Conservation (phyloP, 1,140 invertebrate species). For the Dreissena polymorpha region DNA sequence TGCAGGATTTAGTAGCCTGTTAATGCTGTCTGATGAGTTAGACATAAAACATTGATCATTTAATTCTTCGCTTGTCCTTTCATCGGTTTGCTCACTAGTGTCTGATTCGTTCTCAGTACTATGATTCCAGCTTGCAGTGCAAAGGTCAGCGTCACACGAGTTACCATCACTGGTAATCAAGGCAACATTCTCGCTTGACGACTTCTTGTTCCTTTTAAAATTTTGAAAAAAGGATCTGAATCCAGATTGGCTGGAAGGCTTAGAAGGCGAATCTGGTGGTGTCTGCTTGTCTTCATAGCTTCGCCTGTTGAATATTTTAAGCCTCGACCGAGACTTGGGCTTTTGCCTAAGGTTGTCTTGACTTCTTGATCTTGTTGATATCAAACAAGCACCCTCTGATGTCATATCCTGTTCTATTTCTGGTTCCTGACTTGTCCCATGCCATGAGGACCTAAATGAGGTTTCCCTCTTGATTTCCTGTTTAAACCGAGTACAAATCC, state of each 20-base stretch:
- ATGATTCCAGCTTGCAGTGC: neutral
- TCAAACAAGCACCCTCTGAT: conserved; percentile 16
- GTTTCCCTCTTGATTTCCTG: neutral
- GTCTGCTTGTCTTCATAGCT: conserved; percentile 31
- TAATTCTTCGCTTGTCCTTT: conserved; percentile 33
- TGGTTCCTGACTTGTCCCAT: conserved; percentile 10
- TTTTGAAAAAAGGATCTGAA: conserved; percentile 52
- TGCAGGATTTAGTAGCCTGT: neutral
- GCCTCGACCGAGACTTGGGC: conserved; percentile 3
- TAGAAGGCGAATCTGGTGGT: conserved; percentile 33
- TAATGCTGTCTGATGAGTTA: neutral
- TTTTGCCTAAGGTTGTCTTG: conserved; percentile 35
- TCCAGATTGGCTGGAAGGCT: conserved; percentile 11
- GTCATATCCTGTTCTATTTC: conserved; percentile 17
- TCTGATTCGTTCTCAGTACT: conserved; percentile 34
- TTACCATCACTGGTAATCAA: neutral
- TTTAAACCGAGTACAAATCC: too few relatives aligned
- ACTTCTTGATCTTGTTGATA: conserved; percentile 31
- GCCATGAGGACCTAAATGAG: conserved; percentile 33
- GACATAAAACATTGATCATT: neutral
- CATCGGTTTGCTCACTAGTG: conserved; percentile 16
- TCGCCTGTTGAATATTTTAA: conserved; percentile 43
- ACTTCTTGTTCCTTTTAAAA: conserved; percentile 38
- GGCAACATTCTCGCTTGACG: neutral
- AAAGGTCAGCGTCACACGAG: neutral